phyloP scores from a whole-genome alignment of 2,888 invertebrate genomes.

The Drosophila niveifrons region DNA sequence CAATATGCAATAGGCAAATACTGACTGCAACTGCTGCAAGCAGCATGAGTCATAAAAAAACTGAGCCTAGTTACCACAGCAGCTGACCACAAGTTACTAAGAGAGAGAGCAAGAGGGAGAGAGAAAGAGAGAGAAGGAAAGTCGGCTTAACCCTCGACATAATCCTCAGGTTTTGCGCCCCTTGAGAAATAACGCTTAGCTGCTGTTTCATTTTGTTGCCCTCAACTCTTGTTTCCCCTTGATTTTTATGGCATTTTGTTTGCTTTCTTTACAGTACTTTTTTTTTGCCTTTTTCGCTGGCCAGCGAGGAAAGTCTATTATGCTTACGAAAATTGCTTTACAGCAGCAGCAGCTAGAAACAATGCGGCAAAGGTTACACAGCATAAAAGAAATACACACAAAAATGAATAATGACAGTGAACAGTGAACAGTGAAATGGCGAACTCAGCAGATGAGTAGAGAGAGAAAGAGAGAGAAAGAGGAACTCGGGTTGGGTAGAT shows the following conservation, averaged over 20 bases:
- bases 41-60: conserved; percentile 5
- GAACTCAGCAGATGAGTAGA: conserved; percentile 16
- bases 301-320: conserved; percentile 67
- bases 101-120: neutral
- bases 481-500: conserved; percentile 23
- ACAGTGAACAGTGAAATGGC: conserved; percentile 23
- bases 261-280: conserved; percentile 32
- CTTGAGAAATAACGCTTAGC: conserved; percentile 78
- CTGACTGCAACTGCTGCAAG: neutral
- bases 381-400: conserved; percentile 72
- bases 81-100: conserved; percentile 54
- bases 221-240: conserved; percentile 16
- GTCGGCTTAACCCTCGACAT: conserved; percentile 51
- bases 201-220: conserved; percentile 49
- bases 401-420: conserved; percentile 78
- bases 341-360: conserved; percentile 71
- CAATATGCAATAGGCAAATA: conserved; percentile 38
- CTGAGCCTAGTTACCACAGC: conserved; percentile 51
- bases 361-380: conserved; percentile 79
- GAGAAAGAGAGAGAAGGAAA: neutral
- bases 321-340: conserved; percentile 78
- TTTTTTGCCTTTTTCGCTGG: conserved; percentile 46
- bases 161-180: conserved; percentile 52
- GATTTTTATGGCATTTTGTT: conserved; percentile 69
- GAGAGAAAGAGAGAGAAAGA: conserved; percentile 6